Conservation (phyloP, 2,888 invertebrate genomes). For the Plebejus anna region DNA sequence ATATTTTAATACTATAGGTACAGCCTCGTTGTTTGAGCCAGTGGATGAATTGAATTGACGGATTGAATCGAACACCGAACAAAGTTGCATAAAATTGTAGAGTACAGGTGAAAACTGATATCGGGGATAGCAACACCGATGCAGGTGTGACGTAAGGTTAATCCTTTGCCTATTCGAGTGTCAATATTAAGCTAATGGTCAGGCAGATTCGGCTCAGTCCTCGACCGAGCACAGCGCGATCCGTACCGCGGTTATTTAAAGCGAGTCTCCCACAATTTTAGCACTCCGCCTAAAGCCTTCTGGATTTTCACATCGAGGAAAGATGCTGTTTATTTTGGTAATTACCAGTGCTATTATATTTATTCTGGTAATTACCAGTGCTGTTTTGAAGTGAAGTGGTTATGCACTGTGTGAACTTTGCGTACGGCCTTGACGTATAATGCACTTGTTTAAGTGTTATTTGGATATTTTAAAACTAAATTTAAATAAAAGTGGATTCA, state of each 20-base stretch:
- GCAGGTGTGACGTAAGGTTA: conserved; percentile 31
- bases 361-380: conserved; percentile 51
- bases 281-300: conserved; percentile 68
- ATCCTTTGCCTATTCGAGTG: conserved; percentile 60
- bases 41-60: no score
- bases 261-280: conserved; percentile 73
- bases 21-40: neutral
- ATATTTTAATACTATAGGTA: neutral
- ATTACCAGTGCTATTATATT: conserved; percentile 40
- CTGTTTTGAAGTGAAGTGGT: conserved; percentile 6
- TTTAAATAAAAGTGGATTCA: neutral
- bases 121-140: neutral
- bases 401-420: conserved; percentile 41
- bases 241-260: conserved; percentile 67
- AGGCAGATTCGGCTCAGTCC: conserved; percentile 68
- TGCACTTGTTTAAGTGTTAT: conserved; percentile 1
- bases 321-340: conserved; percentile 63
- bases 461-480: neutral
- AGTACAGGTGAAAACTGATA: neutral
- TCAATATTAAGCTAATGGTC: conserved; percentile 57
- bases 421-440: conserved; percentile 46
- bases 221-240: conserved; percentile 50
- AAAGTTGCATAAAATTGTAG: no score
- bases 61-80: no score
- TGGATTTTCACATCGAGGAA: conserved; percentile 65